Evolutionary conservation across 1,140 invertebrate species (phyloP).

Genomic region (Cherax quadricarinatus): DNA sequence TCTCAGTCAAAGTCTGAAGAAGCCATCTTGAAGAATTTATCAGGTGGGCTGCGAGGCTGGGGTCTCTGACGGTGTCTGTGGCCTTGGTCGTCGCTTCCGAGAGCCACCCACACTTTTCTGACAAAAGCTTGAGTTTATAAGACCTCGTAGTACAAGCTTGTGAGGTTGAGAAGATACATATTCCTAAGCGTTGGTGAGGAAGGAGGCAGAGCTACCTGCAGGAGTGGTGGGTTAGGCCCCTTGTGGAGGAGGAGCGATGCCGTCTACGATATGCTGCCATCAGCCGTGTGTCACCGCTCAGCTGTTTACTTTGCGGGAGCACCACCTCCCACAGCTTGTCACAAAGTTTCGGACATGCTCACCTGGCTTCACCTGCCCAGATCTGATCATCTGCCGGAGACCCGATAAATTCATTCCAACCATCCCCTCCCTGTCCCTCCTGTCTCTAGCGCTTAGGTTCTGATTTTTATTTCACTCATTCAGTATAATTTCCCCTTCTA

Average conservation of each 20-base stretch:
- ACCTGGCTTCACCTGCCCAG: constrained; percentile 34
- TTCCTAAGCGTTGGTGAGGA: no score
- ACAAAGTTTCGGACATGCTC: constrained; percentile 52
- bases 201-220: not conserved
- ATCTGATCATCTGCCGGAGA: constrained; percentile 44
- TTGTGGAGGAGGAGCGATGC: constrained; percentile 18
- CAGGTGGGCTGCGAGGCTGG: constrained; percentile 42
- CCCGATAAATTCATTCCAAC: constrained; percentile 59
- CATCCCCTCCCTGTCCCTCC: not conserved
- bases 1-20: constrained; percentile 62
- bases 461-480: no score
- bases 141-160: no score
- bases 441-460: not conserved
- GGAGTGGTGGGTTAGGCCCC: constrained; percentile 28
- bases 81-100: not conserved
- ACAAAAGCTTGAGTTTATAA: not conserved
- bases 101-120: not conserved
- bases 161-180: no score
- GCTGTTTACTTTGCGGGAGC: constrained; percentile 40
- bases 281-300: constrained; percentile 53
- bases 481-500: not conserved
- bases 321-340: constrained; percentile 26
- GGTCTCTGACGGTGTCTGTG: not conserved
- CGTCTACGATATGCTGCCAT: constrained; percentile 9
- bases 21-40: constrained; percentile 66